phyloP scores from a whole-genome alignment of 2,113 vertebrate genomes.

The Chitala chitala region DNA sequence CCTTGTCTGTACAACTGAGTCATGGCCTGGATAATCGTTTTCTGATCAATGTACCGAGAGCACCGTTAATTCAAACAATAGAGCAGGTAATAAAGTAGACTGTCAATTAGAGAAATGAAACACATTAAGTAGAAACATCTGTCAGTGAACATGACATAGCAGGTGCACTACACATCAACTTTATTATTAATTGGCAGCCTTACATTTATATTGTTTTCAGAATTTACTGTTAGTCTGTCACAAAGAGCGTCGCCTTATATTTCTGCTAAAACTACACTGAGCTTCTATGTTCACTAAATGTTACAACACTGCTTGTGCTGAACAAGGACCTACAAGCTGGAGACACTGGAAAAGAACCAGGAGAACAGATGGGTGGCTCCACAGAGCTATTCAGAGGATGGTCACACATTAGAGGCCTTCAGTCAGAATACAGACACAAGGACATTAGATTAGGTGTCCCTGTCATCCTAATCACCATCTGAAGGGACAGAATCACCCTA shows the following conservation, averaged over 20 bases:
- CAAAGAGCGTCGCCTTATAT: background rate
- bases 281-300: background rate
- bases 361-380: conserved; percentile 15
- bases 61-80: no score
- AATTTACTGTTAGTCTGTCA: no score
- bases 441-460: background rate
- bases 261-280: background rate
- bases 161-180: no score
- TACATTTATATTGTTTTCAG: no score
- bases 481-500: background rate
- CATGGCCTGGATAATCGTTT: no score
- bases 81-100: no score
- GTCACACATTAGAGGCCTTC: conserved; percentile 4
- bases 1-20: no score
- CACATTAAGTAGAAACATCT: no score
- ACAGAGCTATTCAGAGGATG: conserved; percentile 7
- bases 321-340: conserved; percentile 3
- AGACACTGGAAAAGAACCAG: conserved; percentile 1
- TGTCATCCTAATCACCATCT: background rate
- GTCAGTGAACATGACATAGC: no score
- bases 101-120: no score
- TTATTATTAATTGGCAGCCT: no score
- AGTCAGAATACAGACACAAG: background rate
- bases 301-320: background rate
- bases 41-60: no score